These are phyloP conservation scores for Lordiphosa clarofinis DNA, from an alignment of 1,140 invertebrate genomes.

Conservation along the genomic window DNA sequence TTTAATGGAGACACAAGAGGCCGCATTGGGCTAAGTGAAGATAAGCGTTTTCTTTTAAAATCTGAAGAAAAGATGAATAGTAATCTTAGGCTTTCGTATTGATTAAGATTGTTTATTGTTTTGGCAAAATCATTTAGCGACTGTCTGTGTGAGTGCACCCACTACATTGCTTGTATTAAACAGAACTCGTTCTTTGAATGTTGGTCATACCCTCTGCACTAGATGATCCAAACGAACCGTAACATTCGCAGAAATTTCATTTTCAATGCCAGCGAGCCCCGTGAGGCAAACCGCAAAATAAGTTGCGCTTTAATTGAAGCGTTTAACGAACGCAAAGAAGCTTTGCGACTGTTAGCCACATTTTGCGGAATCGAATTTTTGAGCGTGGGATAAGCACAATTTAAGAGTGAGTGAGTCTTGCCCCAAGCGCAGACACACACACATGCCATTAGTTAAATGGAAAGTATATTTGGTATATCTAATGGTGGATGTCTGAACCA, in stretches of 20 bases:
- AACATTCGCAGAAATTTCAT: slow-evolving; percentile 48
- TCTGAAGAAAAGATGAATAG: no score
- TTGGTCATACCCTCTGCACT: slow-evolving; percentile 4
- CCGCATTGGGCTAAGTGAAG: no score
- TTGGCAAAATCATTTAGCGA: no score
- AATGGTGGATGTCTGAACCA: slow-evolving; percentile 22
- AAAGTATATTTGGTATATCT: slow-evolving; percentile 19
- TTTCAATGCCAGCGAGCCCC: slow-evolving; percentile 24
- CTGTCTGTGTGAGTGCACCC: no score
- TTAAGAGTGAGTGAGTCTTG: background rate
- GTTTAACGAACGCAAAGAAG: slow-evolving; percentile 15
- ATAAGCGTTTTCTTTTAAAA: no score
- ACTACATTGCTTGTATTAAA: background rate
- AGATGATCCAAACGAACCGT: slow-evolving; percentile 26
- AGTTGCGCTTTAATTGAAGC: slow-evolving; percentile 49
- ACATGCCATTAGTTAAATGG: slow-evolving; percentile 50
- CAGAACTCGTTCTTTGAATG: background rate
- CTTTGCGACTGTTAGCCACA: background rate
- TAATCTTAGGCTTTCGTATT: no score
- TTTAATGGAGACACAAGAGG: no score
- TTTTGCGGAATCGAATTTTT: background rate
- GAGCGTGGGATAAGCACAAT: background rate
- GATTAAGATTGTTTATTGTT: background rate
- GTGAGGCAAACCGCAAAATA: slow-evolving; percentile 1
- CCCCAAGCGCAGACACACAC: background rate